These are phyloP conservation scores for Crotalus helleri DNA, from an alignment of 2,113 vertebrate genomes.

Conservation along the genomic window DNA sequence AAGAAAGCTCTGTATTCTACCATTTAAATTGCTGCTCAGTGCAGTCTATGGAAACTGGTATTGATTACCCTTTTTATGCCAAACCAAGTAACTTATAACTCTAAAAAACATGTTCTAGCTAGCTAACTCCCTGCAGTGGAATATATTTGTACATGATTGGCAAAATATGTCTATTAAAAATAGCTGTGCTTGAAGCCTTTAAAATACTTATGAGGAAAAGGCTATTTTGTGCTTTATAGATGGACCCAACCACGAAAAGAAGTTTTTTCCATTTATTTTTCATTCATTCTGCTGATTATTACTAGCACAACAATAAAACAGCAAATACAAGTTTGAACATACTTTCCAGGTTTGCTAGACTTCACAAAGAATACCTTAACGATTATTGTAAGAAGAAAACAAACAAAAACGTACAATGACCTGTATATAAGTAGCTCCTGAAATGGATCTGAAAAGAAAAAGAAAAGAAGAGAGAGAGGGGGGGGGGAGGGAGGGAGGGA, in stretches of 20 bases:
- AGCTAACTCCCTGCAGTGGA: constrained; percentile 49
- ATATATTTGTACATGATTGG: constrained; percentile 52
- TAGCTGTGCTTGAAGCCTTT: constrained; percentile 56
- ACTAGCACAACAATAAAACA: constrained; percentile 58
- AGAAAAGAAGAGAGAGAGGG: background rate
- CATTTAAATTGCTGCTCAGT: constrained; percentile 31
- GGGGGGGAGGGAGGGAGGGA: background rate
- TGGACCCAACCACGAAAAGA: constrained; percentile 64
- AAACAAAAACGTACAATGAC: background rate
- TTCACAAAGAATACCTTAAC: constrained; percentile 51
- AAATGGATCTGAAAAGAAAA: constrained; percentile 30
- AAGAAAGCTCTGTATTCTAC: background rate
- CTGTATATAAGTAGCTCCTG: constrained; percentile 20
- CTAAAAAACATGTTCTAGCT: constrained; percentile 49
- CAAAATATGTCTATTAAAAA: constrained; percentile 56
- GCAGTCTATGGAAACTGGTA: constrained; percentile 18
- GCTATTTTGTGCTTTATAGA: constrained; percentile 61
- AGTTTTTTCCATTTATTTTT: constrained; percentile 59
- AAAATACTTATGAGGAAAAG: constrained; percentile 8
- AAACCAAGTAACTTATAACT: constrained; percentile 40
- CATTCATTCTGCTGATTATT: constrained; percentile 63
- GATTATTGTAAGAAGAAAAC: constrained; percentile 52
- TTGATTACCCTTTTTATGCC: constrained; percentile 39
- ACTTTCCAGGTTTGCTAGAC: constrained; percentile 57
- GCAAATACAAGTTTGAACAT: constrained; percentile 66